Percentiles rank a stretch among this genome's conserved stretches.
Evolutionary conservation across 2,113 vertebrate species (phyloP).

Genomic region (Caracal caracal): DNA sequence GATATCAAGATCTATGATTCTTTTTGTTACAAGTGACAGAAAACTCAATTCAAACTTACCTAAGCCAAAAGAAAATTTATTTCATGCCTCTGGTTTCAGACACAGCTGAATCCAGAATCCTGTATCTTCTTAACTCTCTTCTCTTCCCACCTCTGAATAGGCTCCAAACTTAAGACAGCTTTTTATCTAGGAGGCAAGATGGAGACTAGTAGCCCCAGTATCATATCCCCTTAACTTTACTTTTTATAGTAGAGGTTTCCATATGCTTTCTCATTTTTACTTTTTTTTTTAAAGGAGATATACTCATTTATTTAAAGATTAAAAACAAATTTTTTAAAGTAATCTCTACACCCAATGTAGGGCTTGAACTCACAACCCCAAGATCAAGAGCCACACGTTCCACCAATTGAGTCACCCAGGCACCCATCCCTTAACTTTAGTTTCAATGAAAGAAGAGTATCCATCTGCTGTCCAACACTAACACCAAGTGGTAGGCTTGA

Average conservation of each 20-base stretch:
- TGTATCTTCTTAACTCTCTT: background rate
- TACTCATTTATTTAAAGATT: background rate
- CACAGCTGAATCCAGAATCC: background rate
- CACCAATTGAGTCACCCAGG: background rate
- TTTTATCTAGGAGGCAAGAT: background rate
- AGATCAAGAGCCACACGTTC: background rate
- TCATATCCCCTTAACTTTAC: background rate
- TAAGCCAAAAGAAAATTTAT: background rate
- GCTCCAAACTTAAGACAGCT: background rate
- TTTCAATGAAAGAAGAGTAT: background rate
- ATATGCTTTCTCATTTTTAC: background rate
- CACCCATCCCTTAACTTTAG: background rate
- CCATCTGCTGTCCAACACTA: background rate
- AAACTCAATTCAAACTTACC: background rate
- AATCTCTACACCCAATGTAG: background rate
- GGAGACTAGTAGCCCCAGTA: background rate
- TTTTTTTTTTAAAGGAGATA: background rate
- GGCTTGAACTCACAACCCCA: background rate
- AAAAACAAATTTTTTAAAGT: background rate
- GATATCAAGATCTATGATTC: background rate
- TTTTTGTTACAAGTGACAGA: slow-evolving; percentile 13
- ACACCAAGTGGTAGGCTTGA: background rate
- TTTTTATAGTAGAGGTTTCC: background rate
- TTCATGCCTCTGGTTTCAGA: background rate
- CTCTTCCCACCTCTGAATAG: background rate